Evolutionary conservation across 2,113 vertebrate genomes (phyloP), one percentile per base, ranked within the genome.

Genomic region (Heteronetta atricapilla): DNA sequence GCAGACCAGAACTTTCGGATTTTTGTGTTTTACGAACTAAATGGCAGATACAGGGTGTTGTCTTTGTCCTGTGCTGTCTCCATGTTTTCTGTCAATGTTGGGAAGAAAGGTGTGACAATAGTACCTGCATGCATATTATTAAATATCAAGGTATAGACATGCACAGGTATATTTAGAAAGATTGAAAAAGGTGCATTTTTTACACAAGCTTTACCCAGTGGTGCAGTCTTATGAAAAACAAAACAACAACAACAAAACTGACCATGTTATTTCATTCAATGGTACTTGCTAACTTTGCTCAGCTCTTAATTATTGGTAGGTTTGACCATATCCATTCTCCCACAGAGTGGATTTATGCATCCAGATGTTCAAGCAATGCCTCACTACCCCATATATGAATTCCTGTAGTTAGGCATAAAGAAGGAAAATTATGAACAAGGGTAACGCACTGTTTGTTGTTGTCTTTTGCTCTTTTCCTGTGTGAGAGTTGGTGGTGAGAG

Each of bases 361-460:
- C n/a, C 15, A 59, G 10, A 25, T 58, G 34, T 69, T 74, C 40
- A 64, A 53, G 52, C 40, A 76, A 10, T 56, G 58, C 58, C 48
- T 68, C 53, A 22, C 25, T 66, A 42, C 21, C 28, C 28, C 33
- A 2, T 34, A 4, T 55, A 63, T 50, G 42, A 52, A 62, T 74
- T 76, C 55, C 34, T 70, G 20, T 22, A 58, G 55, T 21, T 58
- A 38, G 33, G 19, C 29, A 14, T 53, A 70, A 91, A 42, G 55
- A 74, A 77, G 73, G 20, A 23, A 58, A 55, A 60, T 66, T 13
- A 69, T 31, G 33, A 75, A 44, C 46, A 53, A 58, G 44, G 11
- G 2, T 52, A 56, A 28, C 0, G 0, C 1, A 2, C 31, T 1
- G 0, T 31, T 84, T 50, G 5, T 55, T 85, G 44, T 46, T 73